Base-by-base conservation (phyloP, 2,888 invertebrate species). In the Rugalucina vietnamica region DNA sequence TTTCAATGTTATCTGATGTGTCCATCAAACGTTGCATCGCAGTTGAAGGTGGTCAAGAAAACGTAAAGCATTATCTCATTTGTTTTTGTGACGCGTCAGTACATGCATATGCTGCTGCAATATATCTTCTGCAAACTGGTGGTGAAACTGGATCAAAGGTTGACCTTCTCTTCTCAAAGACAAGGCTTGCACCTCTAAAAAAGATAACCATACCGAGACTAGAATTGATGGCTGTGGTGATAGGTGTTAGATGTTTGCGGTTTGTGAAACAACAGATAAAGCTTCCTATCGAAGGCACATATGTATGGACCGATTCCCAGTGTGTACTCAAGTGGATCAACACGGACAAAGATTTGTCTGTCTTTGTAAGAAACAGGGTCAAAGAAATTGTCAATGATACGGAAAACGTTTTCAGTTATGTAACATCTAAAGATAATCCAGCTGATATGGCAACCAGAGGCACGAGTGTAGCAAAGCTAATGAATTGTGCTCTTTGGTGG, bases 141-240 rank as follows among this genome's bases (percentile, higher is more conserved):
- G 34, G 37, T 18, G 29, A 24, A 18, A 8, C 8, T 43, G 18
- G 18, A 43, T 43, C 43, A 43, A 54, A 32, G 65, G 36, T 37
- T 1, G 39, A 69, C 29, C 32, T 60, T 0, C 10, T 79, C 24
- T 69, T 74, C 49, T 27, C 74, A 32, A 74, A 79, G 49, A 43
- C 69, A 21, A 27, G 76, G 29, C 34, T 76, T 54, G 76, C 65
- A 14, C 76, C 65, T 8, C n/a, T 76, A n/a, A 76, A 76, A 32
- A 12, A 57, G 57, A 24, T 79, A 39, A 43, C 79, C 3, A 77
- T 76, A 18, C 81, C 81, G 65, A 73, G 60, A 36, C 32, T 79
- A 14, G 79, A 79, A 34, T 49, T 79, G n/a, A 73, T 79, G 74
- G 79, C 74, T 21, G 65, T 79, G 5, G 34, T 79, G 3, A 65